Base-by-base conservation (phyloP, 64 coral and sea anemone genomes). In the Montipora cactus region DNA sequence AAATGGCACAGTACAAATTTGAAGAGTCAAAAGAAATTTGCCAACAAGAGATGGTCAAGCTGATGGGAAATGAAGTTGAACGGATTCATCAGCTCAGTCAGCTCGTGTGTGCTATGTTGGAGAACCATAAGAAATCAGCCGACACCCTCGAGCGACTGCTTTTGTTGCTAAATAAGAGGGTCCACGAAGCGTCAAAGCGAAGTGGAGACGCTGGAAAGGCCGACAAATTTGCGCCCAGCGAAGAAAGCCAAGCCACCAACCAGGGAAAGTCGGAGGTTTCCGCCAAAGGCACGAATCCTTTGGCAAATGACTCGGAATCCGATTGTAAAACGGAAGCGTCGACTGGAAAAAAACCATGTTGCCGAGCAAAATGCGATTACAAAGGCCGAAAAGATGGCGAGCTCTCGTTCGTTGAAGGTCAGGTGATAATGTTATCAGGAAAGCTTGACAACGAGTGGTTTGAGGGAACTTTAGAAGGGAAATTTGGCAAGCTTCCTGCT, bases 81-180 rank as follows among this genome's bases (percentile, higher is more conserved):
- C 92, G 90, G 13, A 97, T 97, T 83, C 92, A 97, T 55, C 96
- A 97, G 74, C 74, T 97, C 2, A 94, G 96, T 47, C 89, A 95
- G 23, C 78, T 97, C 13, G 92, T 97, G 13, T 94, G 92, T 46
- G 93, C 82, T 44, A 90, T 97, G 93, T 67, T 97, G 85, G 96
- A 97, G 70, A 91, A 87, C 74, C 96, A 97, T 73, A 97, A 97
- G 73, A 97, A 95, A 88, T 97, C 96, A 53, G 89, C 96, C 67
- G 96, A 97, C 78, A 94, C 89, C 73, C 74, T 97, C 15, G 96
- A 97, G 89, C 90, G 92, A 57, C 69, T 92, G 2, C 84, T 97
- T 1, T 61, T 92, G 46, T 75, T 92, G 19, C 50, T 97, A 10
- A 97, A 97, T 78, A 97, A 95, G 83, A 89, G 96, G 3, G 93